Conservation (phyloP, 2,113 vertebrate species). For the Reinhardtius hippoglossoides region DNA sequence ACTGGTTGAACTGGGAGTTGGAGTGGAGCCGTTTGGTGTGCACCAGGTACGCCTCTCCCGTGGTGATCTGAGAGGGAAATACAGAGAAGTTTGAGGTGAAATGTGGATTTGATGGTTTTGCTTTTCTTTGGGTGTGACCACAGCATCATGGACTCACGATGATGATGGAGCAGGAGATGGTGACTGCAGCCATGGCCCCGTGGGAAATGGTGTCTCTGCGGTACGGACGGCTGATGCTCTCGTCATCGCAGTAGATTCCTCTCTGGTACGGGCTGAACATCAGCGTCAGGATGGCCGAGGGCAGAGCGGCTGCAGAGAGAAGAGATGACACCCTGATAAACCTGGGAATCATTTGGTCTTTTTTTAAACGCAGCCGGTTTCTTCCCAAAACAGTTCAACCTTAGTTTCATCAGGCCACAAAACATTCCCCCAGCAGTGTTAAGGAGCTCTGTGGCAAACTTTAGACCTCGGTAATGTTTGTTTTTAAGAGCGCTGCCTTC, state of each 20-base stretch:
- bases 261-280: conserved; percentile 88
- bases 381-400: too few relatives aligned
- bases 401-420: too few relatives aligned
- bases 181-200: conserved; percentile 90
- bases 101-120: not conserved
- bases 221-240: conserved; percentile 92
- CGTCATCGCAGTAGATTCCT: conserved; percentile 90
- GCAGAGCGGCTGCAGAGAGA: conserved; percentile 85
- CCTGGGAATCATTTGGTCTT: too few relatives aligned
- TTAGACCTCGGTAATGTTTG: not conserved
- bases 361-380: too few relatives aligned
- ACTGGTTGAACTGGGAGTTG: conserved; percentile 92
- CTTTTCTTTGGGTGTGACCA: too few relatives aligned
- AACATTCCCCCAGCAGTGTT: too few relatives aligned
- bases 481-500: not conserved
- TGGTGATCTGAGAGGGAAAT: conserved; percentile 83
- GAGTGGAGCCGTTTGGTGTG: conserved; percentile 90
- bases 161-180: conserved; percentile 87
- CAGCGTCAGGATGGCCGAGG: conserved; percentile 89
- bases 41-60: conserved; percentile 91
- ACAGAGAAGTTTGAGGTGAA: not conserved
- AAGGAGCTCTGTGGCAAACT: not conserved
- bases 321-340: too few relatives aligned
- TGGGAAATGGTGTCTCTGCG: conserved; percentile 93
- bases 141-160: conserved; percentile 84